phyloP scores from a whole-genome alignment of 2,888 invertebrate species.

The Elmis aenea region DNA sequence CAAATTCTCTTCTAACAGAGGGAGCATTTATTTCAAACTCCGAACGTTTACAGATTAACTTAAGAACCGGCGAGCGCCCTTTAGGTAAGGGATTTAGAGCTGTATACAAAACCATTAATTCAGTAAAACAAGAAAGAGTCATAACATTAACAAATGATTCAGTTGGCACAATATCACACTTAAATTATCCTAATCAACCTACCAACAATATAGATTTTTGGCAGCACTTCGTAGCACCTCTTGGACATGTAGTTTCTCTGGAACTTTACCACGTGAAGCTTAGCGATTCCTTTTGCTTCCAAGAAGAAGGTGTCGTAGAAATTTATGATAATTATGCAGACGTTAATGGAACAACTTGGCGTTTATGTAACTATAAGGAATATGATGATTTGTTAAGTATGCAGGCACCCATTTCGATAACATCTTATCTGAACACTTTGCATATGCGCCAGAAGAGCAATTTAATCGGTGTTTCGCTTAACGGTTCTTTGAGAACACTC shows the following conservation, averaged over 20 bases:
- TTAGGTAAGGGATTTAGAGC: slow-evolving; percentile 64
- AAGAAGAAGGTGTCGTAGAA: slow-evolving; percentile 36
- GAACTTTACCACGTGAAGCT: slow-evolving; percentile 49
- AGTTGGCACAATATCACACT: slow-evolving; percentile 50
- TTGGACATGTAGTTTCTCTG: slow-evolving; percentile 51
- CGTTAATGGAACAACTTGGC: slow-evolving; percentile 65
- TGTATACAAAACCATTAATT: slow-evolving; percentile 53
- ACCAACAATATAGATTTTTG: slow-evolving; percentile 52
- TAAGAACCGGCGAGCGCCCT: slow-evolving; percentile 61
- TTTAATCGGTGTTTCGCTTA: slow-evolving; percentile 50
- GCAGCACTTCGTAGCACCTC: slow-evolving; percentile 54
- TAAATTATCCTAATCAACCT: slow-evolving; percentile 56
- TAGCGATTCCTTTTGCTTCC: slow-evolving; percentile 38
- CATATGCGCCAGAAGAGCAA: slow-evolving; percentile 53
- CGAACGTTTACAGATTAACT: slow-evolving; percentile 57
- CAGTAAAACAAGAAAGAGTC: slow-evolving; percentile 44
- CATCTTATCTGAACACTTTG: slow-evolving; percentile 64
- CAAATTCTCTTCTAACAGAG: slow-evolving; percentile 55
- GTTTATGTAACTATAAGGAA: slow-evolving; percentile 51
- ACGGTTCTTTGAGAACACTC: slow-evolving; percentile 58
- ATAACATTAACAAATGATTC: slow-evolving; percentile 47
- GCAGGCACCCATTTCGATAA: slow-evolving; percentile 53
- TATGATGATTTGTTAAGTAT: slow-evolving; percentile 38
- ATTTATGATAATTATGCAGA: slow-evolving; percentile 65
- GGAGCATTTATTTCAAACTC: slow-evolving; percentile 62